Evolutionary conservation across 2,113 vertebrate genomes (phyloP).

Genomic region (Phylloscopus trochiloides): DNA sequence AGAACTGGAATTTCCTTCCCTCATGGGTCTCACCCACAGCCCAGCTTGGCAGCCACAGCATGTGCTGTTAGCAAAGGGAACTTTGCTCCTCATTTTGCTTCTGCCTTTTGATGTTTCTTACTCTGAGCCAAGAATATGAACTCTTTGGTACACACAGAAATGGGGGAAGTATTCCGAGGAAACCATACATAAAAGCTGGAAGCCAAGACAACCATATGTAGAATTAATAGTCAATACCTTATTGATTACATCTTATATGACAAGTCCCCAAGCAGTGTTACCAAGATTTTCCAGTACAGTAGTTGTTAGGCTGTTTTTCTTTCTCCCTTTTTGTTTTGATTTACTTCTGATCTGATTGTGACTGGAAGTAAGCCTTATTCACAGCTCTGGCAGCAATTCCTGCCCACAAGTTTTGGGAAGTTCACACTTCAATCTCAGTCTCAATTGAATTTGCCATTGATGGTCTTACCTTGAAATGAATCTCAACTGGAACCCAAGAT

Average conservation of each 20-base stretch:
- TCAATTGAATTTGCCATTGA: neutral
- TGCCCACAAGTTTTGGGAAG: neutral
- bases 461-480: neutral
- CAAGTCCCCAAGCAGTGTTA: neutral
- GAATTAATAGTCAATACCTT: neutral
- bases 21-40: neutral
- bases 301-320: neutral
- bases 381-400: neutral
- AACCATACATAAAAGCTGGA: neutral
- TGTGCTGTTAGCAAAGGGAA: neutral
- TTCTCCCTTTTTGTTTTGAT: neutral
- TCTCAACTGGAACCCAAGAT: neutral
- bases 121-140: neutral
- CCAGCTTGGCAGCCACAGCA: neutral
- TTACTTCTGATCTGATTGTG: neutral
- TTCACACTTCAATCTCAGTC: neutral
- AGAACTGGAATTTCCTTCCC: conserved; percentile 15
- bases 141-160: neutral
- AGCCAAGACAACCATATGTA: neutral
- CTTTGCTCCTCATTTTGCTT: neutral
- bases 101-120: conserved; percentile 15
- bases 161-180: neutral
- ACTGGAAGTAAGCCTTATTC: neutral
- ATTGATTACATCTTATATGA: neutral
- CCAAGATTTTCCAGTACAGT: neutral